Evolutionary conservation across 2,113 vertebrate species (phyloP).

Genomic region (Halcyon malimbica): DNA sequence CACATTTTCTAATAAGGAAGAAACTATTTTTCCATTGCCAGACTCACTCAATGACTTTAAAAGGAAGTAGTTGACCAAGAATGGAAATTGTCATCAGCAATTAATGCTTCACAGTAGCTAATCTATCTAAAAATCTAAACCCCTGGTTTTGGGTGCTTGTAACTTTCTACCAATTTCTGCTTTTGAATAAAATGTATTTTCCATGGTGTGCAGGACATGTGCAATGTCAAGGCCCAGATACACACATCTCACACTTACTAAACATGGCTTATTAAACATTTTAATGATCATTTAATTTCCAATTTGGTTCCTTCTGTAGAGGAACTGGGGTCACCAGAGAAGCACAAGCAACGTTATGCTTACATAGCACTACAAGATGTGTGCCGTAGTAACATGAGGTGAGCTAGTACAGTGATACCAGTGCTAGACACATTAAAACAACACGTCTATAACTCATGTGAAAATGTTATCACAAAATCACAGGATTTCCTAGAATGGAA

Average conservation of each 20-base stretch:
- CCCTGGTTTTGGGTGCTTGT: not conserved
- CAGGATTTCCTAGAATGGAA: no score
- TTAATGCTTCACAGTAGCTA: not conserved
- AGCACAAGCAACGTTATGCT: not conserved
- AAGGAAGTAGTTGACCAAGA: not conserved
- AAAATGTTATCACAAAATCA: not conserved
- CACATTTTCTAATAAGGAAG: not conserved
- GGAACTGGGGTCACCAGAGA: not conserved
- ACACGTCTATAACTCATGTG: not conserved
- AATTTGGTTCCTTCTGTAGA: not conserved
- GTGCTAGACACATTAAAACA: not conserved
- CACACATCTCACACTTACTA: not conserved
- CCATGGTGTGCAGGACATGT: not conserved
- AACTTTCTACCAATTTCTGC: not conserved
- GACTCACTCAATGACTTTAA: not conserved
- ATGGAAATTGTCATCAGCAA: not conserved
- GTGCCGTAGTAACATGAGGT: rapidly evolving
- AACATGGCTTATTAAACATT: not conserved
- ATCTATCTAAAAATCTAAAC: not conserved
- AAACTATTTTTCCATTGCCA: not conserved
- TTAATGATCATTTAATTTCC: not conserved
- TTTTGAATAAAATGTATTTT: not conserved
- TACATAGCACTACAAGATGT: rapidly evolving
- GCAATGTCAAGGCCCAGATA: not conserved
- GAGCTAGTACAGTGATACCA: not conserved